These are phyloP conservation scores for Formica exsecta DNA, from an alignment of 1,140 invertebrate species.

Conservation along the genomic window DNA sequence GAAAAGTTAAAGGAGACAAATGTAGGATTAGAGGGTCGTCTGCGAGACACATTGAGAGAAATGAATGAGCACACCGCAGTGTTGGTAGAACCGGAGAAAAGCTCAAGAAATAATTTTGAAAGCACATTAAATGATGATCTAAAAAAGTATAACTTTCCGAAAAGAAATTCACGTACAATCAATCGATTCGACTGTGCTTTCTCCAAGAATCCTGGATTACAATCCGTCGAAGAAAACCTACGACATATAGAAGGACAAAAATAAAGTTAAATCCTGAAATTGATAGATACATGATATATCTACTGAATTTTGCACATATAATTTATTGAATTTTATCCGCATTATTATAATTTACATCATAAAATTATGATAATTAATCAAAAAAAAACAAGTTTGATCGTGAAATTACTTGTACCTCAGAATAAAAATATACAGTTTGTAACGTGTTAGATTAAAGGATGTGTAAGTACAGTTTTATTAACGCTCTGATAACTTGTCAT, in stretches of 20 bases:
- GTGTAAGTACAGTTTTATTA: neutral
- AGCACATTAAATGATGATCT: constrained; percentile 43
- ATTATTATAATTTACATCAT: neutral
- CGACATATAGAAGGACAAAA: constrained; percentile 18
- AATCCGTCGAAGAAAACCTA: constrained; percentile 13
- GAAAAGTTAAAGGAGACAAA: constrained; percentile 61
- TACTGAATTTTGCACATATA: neutral
- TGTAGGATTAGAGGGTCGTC: constrained; percentile 32
- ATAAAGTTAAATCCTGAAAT: neutral
- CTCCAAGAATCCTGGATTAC: neutral
- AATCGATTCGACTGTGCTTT: constrained; percentile 17
- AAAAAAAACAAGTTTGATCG: neutral
- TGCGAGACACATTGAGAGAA: constrained; percentile 43
- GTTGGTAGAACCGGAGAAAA: neutral
- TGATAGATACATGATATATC: neutral
- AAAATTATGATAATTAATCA: constrained; percentile 1
- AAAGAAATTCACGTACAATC: constrained; percentile 47
- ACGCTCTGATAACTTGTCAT: neutral
- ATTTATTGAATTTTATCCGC: neutral
- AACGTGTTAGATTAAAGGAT: neutral
- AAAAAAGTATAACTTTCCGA: constrained; percentile 43
- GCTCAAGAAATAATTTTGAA: constrained; percentile 4
- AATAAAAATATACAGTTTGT: neutral
- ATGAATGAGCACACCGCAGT: constrained; percentile 46
- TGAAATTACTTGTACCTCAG: neutral